Base-by-base conservation (phyloP, 2,888 invertebrate genomes). In the Drosophila kuntzei region DNA sequence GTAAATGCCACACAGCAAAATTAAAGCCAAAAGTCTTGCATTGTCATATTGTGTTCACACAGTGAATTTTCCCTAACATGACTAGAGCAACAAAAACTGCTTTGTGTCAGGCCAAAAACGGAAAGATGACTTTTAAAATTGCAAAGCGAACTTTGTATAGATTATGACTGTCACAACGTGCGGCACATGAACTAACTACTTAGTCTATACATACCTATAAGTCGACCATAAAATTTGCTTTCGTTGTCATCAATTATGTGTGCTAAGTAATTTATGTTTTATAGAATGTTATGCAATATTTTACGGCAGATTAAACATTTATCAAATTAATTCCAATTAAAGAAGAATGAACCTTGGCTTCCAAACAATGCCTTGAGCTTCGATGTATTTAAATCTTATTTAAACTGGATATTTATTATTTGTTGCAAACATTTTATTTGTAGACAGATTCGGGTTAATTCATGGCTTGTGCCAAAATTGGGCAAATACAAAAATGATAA, bases 21-120 rank as follows among this genome's bases (percentile, higher is more conserved):
- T n/a, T 37, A 57, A 46, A 66, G 44, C 39, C 53, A 46, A 61
- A 84, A 80, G 50, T 79, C 82, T 58, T 72, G 83, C 79, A 79
- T 85, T 72, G 81, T 87, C 86, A 81, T 73, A 72, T 57, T 60
- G 37, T 60, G 39, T 12, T 3, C n/a, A 9, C 66, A 18, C 80
- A 83, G 73, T 80, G 72, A 76, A 63, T 44, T 62, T 72, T 59
- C 53, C 54, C 66, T 49, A 72, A 67, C 69, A 60, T 72, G 88
- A 85, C 76, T 71, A 54, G 49, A 62, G 34, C 41, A 57, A 65
- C 29, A 55, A 16, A 12, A 54, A 39, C 54, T 36, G 39, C 39
- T 8, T 39, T 54, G 18, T 54, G 12, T 16, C n/a, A 16, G 8
- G 32, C 9, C 11, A 12, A 4, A 27, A 41, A 46, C 12, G 22